Percentiles rank a stretch among this genome's conserved stretches.
phyloP scores from a whole-genome alignment of 2,113 vertebrate species.

The Aldabrachelys gigantea region DNA sequence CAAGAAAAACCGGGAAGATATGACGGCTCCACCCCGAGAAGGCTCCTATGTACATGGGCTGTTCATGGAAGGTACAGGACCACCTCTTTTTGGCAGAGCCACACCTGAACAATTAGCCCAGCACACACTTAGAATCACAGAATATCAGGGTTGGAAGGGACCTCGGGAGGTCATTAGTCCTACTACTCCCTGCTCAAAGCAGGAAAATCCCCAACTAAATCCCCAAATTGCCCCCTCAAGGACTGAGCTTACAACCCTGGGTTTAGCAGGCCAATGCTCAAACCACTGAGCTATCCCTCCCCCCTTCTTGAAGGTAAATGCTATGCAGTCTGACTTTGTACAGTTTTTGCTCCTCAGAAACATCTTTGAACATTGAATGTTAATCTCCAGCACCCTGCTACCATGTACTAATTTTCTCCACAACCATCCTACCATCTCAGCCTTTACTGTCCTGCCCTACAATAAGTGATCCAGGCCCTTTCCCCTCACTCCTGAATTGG shows the following conservation, averaged over 20 bases:
- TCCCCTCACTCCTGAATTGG: not conserved
- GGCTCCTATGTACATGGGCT: slow-evolving; percentile 78
- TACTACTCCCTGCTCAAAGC: too few relatives aligned
- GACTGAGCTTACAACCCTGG: too few relatives aligned
- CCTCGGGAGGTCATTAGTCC: too few relatives aligned
- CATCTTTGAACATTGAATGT: not conserved
- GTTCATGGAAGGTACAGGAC: slow-evolving; percentile 81
- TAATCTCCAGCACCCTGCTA: not conserved
- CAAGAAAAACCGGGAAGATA: slow-evolving; percentile 78
- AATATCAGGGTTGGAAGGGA: too few relatives aligned
- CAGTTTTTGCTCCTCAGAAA: accelerated
- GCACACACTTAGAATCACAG: not conserved
- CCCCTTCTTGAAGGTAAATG: too few relatives aligned
- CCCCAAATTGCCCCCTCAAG: too few relatives aligned
- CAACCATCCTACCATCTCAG: not conserved
- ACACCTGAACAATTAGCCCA: not conserved
- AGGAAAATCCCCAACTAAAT: too few relatives aligned
- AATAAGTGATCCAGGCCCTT: not conserved
- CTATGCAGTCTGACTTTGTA: accelerated
- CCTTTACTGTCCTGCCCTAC: not conserved
- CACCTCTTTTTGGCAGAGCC: not conserved
- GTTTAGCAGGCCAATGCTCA: too few relatives aligned
- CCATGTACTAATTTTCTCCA: too few relatives aligned
- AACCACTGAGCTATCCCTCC: too few relatives aligned
- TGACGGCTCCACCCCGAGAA: slow-evolving; percentile 80